These are phyloP conservation scores for Urosaurus nigricauda DNA, from an alignment of 2,797 vertebrate species.

Conservation along the genomic window DNA sequence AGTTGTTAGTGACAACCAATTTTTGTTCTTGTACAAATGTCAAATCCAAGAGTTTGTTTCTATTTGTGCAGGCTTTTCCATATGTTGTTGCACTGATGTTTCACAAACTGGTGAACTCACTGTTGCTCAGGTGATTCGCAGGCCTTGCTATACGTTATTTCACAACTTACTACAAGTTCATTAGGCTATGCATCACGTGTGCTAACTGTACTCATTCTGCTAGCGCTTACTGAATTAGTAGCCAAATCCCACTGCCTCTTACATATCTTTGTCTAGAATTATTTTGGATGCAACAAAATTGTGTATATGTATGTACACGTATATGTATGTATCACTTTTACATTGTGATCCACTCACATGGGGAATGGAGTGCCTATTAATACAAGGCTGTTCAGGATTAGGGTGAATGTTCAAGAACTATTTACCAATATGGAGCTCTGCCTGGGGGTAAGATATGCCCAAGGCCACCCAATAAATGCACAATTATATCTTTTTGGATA, in stretches of 20 bases:
- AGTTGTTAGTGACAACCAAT: neutral
- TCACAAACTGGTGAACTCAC: neutral
- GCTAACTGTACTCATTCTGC: neutral
- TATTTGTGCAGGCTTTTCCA: neutral
- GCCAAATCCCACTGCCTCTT: neutral
- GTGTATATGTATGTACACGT: neutral
- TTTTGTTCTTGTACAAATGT: neutral
- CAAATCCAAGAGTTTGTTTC: neutral
- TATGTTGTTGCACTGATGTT: neutral
- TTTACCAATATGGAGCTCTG: conserved; percentile 1
- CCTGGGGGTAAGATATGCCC: neutral
- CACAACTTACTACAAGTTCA: neutral
- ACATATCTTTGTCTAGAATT: neutral
- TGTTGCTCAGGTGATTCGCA: neutral
- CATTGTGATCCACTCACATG: neutral
- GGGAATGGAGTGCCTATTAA: neutral
- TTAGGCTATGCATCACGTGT: neutral
- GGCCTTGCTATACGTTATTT: neutral
- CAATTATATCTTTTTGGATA: neutral
- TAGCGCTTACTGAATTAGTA: neutral
- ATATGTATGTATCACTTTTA: too few relatives aligned
- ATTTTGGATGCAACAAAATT: neutral
- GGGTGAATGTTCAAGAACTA: neutral
- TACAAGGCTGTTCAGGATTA: neutral
- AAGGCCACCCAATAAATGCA: conserved; percentile 9